Evolutionary conservation across 2,888 invertebrate species (phyloP), one percentile per base, ranked within the genome.

Genomic region (Unio pictorum): DNA sequence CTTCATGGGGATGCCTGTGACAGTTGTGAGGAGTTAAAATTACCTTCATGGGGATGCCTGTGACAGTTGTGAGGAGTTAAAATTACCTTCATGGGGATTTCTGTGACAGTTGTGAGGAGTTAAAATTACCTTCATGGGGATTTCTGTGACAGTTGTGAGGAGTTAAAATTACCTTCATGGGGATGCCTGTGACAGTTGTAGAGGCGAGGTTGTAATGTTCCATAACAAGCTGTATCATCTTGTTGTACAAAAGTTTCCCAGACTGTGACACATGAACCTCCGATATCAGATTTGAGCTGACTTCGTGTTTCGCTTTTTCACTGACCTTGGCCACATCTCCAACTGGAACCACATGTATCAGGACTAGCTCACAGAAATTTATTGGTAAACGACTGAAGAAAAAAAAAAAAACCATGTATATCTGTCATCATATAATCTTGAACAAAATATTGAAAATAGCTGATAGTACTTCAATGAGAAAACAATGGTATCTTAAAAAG

Each of bases 1-100:
- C 87, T 99, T 99, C 99, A 99, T 99, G 1, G 99, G 99, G 84
- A 98, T 98, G 4, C 81, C 98, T 6, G 97, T 97, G 0, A 99
- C 98, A 0, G 98, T 98, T 1, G 98, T 99, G 95, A 96, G 0
- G 96, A 95, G 64, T 45, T 34, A 59, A 15, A 34, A 74, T 74
- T 76, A 90, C 91, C 87, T 99, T 99, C 99, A 99, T 34, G 34
- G 99, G 99, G 84, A 98, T 98, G 5, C 80, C 98, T 7, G 97
- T 97, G 0, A 99, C 98, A 0, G 98, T 98, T 2, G 99, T 99
- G 95, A 96, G 45, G 26, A 28, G 23, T n/a, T n/a, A 34, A 8
- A 54, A 75, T 72, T 78, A 90, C 91, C 87, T 99, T 99, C 99
- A 99, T 99, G 1, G 99, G 99, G 84, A 98, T 98, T 5, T 81